Evolutionary conservation across 2,888 invertebrate species (phyloP).

Genomic region (Harmothoe impar): DNA sequence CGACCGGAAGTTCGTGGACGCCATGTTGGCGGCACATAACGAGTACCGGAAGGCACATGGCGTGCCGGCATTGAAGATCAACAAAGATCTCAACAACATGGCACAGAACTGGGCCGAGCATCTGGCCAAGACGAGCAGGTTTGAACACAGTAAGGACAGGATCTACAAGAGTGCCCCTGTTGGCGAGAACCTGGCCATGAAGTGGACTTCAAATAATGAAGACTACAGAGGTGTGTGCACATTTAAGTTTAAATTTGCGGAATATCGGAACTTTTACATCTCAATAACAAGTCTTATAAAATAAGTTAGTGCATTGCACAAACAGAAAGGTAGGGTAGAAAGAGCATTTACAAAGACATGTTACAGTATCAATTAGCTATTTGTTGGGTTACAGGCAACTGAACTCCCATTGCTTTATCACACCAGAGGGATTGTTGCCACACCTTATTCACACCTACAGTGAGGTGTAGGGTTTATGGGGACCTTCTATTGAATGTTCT

Average conservation of each 20-base stretch:
- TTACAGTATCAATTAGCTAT: no score
- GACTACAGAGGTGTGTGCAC: slow-evolving; percentile 73
- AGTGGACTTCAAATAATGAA: slow-evolving; percentile 72
- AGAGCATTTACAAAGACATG: no score
- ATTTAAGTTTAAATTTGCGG: not conserved
- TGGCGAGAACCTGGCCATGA: slow-evolving; percentile 76
- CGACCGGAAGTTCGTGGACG: slow-evolving; percentile 76
- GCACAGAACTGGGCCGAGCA: slow-evolving; percentile 93
- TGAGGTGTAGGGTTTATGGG: not conserved
- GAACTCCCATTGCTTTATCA: no score
- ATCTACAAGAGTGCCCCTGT: slow-evolving; percentile 88
- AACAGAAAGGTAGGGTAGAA: not conserved
- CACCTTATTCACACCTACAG: no score
- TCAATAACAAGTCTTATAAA: no score
- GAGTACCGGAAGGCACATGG: slow-evolving; percentile 79
- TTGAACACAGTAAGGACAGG: slow-evolving; percentile 88
- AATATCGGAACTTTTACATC: no score
- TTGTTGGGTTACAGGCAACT: no score
- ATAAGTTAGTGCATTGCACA: no score
- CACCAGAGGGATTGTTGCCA: no score
- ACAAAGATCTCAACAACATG: slow-evolving; percentile 76
- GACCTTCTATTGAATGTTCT: no score
- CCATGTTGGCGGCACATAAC: slow-evolving; percentile 79
- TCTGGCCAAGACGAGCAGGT: slow-evolving; percentile 91
- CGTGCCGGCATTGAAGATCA: slow-evolving; percentile 75